Base-by-base conservation (phyloP, 1,140 invertebrate genomes). In the Rhagoletis zephyria region DNA sequence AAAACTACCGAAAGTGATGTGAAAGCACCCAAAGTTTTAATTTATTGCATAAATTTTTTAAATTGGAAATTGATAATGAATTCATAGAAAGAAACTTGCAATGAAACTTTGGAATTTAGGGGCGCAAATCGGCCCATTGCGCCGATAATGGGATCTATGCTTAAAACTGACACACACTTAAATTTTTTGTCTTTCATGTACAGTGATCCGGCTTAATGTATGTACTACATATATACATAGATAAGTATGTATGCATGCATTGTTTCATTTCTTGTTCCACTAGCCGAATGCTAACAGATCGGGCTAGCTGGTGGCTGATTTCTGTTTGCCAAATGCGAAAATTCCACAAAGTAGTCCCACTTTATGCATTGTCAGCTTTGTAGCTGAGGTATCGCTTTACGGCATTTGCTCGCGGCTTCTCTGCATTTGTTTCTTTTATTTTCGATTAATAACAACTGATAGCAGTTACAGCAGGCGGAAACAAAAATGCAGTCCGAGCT, bases 391-490 rank as follows among this genome's bases (percentile, higher is more conserved):
- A 81, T 42, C 74, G 74, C 74, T 51, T 81, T 81, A 81, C 74
- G 74, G 74, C 74, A 59, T 51, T 59, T 81, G 74, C 74, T 56
- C 74, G 74, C 74, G 74, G n/a, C 48, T 81, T 81, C 74, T n/a
- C n/a, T 61, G 86, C 86, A 77, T 77, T 87, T 87, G 86, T 59
- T 81, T 56, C 74, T 81, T 51, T 56, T 81, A 81, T 81, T 81
- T 81, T 81, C 19, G 74, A 81, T 81, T 81, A 81, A 81, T 81
- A 81, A 81, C 74, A 81, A 56, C 6, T 81, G 74, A 81, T 81
- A 81, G 30, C 74, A 6, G 48, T 56, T 9, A n/a, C 9, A 81
- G 16, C 48, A 77, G 16, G 74, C 74, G 48, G 6, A 56, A 77
- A 77, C 14, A 63, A 40, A 77, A 77, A 51, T 51, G 74, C 74